Percentiles rank a stretch among this genome's conserved stretches.
These are phyloP conservation scores for Mycteria americana DNA, from an alignment of 2,797 vertebrate genomes.

Conservation along the genomic window DNA sequence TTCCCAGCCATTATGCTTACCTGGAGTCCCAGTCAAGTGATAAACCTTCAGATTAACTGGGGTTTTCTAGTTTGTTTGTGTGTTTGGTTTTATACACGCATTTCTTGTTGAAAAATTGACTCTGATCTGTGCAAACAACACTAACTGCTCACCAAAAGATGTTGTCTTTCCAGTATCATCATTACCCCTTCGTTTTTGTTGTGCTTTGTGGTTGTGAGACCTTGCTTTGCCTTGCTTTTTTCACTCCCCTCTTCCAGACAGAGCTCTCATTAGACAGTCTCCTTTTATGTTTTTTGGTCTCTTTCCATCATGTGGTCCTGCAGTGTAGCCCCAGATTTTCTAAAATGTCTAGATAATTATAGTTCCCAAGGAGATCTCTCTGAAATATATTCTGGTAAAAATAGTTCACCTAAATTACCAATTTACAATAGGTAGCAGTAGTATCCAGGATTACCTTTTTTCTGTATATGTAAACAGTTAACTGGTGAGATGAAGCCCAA, in stretches of 20 bases:
- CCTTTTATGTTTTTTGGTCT: background rate
- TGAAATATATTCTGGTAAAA: background rate
- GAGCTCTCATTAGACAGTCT: background rate
- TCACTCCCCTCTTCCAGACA: accelerated
- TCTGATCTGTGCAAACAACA: background rate
- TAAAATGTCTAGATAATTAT: background rate
- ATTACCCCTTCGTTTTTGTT: background rate
- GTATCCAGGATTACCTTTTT: background rate
- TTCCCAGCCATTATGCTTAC: background rate
- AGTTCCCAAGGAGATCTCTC: background rate
- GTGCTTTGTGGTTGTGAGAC: background rate
- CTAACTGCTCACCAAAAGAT: background rate
- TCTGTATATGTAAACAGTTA: background rate
- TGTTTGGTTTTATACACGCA: accelerated
- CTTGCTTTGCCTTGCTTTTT: background rate
- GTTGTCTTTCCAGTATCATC: background rate
- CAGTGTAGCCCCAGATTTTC: background rate
- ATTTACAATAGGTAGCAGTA: background rate
- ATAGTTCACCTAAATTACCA: background rate
- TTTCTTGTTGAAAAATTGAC: background rate
- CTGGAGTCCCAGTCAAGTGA: background rate
- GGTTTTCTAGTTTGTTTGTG: background rate
- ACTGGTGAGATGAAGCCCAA: background rate
- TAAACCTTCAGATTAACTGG: background rate
- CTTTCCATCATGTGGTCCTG: background rate